Percentiles rank a stretch among this genome's conserved stretches.
phyloP scores from a whole-genome alignment of 2,797 vertebrate species.

The Bucorvus abyssinicus region DNA sequence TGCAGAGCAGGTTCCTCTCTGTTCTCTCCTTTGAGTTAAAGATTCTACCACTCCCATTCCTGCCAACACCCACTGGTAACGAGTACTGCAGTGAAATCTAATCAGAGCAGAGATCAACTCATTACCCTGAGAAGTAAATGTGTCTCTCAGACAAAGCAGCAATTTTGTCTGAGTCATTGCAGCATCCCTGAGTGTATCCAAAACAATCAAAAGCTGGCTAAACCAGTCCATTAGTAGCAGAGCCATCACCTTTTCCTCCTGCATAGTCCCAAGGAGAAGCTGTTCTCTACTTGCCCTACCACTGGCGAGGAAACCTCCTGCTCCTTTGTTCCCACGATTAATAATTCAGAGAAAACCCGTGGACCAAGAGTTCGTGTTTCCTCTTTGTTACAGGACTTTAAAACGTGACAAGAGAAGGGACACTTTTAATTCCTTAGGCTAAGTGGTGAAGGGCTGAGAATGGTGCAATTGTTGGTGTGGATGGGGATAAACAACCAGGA shows the following conservation, averaged over 20 bases:
- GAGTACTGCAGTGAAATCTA: slow-evolving; percentile 56
- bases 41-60: slow-evolving; percentile 57
- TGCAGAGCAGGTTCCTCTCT: slow-evolving; percentile 39
- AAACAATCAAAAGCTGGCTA: slow-evolving; percentile 65
- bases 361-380: not conserved
- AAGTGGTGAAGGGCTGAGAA: not conserved
- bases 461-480: not conserved
- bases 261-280: not conserved
- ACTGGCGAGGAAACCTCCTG: not conserved
- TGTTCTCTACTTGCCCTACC: not conserved
- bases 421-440: not conserved
- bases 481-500: not conserved
- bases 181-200: slow-evolving; percentile 61
- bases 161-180: slow-evolving; percentile 68
- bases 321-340: not conserved
- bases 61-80: slow-evolving; percentile 59
- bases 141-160: slow-evolving; percentile 69
- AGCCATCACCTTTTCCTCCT: slow-evolving; percentile 52
- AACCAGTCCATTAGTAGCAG: slow-evolving; percentile 63
- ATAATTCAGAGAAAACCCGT: not conserved
- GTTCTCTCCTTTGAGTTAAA: slow-evolving; percentile 45
- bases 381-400: not conserved
- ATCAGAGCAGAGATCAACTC: slow-evolving; percentile 53
- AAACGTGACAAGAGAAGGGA: not conserved
- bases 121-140: slow-evolving; percentile 62